A percentile compares a stretch with the other conserved stretches of the same genome.
phyloP scores from a whole-genome alignment of 2,797 vertebrate species.

The Petrocephalus sullivani region DNA sequence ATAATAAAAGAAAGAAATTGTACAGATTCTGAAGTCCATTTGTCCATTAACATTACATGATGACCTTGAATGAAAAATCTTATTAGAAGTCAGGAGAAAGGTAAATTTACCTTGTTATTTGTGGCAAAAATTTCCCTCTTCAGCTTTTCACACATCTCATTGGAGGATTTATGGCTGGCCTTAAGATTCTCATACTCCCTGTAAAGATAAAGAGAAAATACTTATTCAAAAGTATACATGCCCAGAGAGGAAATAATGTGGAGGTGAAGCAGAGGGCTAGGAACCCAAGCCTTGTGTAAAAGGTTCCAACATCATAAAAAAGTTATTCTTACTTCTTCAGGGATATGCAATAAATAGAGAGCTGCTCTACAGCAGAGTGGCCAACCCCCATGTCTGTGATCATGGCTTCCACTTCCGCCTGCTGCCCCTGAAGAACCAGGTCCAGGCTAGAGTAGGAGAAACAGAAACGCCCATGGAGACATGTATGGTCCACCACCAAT shows the following conservation, averaged over 20 bases:
- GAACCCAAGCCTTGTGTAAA: not conserved
- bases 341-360: slow-evolving; percentile 89
- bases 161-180: slow-evolving; percentile 70
- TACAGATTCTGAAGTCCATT: not conserved
- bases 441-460: slow-evolving; percentile 66
- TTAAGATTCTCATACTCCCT: slow-evolving; percentile 95
- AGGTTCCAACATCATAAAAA: not conserved
- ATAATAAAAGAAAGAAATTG: not conserved
- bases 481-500: not conserved
- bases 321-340: slow-evolving; percentile 81
- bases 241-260: not conserved
- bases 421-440: slow-evolving; percentile 80
- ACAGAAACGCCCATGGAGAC: not conserved
- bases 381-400: slow-evolving; percentile 77
- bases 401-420: slow-evolving; percentile 88
- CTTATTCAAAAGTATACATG: not conserved
- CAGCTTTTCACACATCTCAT: slow-evolving; percentile 81
- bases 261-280: not conserved
- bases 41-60: not conserved
- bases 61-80: not conserved
- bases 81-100: not conserved
- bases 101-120: slow-evolving; percentile 73
- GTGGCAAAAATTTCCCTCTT: slow-evolving; percentile 79
- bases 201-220: slow-evolving; percentile 17
- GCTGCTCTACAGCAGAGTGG: slow-evolving; percentile 83